A percentile compares a stretch with the other conserved stretches of the same genome.
Conservation (phyloP, 1,140 invertebrate species). For the Drosophila seguyi region DNA sequence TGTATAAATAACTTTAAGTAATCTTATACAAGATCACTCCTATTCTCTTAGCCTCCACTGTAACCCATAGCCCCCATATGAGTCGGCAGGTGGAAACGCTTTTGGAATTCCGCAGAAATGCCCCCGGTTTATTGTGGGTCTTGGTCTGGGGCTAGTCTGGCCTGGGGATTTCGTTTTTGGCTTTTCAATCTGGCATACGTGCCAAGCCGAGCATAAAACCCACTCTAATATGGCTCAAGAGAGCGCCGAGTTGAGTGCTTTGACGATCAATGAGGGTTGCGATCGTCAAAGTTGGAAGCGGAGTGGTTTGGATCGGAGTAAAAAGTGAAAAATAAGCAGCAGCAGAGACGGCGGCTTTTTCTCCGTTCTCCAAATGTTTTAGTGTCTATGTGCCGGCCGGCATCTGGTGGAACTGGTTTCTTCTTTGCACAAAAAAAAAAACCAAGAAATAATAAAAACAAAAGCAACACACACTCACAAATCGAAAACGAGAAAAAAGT, state of each 20-base stretch:
- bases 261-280: conserved; percentile 16
- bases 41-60: not conserved
- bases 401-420: conserved; percentile 82
- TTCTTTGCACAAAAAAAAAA: conserved; percentile 53
- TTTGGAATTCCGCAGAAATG: conserved; percentile 50
- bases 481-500: conserved; percentile 37
- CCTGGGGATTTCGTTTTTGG: conserved; percentile 27
- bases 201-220: conserved; percentile 33
- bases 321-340: conserved; percentile 35
- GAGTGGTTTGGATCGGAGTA: conserved; percentile 8
- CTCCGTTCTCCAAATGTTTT: conserved; percentile 1
- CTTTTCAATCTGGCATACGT: conserved; percentile 33
- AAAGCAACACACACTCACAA: conserved; percentile 16
- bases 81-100: conserved; percentile 38
- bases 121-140: conserved; percentile 16
- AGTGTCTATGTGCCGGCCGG: conserved; percentile 68
- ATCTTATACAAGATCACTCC: not conserved
- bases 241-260: conserved; percentile 4
- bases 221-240: conserved; percentile 17
- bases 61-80: not conserved
- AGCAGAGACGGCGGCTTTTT: conserved; percentile 45
- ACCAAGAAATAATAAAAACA: conserved; percentile 17
- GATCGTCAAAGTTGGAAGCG: conserved; percentile 8
- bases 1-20: not conserved
- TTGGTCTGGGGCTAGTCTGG: conserved; percentile 43